Base-by-base conservation (phyloP, 2,113 vertebrate genomes). In the Gymnorhina tibicen region DNA sequence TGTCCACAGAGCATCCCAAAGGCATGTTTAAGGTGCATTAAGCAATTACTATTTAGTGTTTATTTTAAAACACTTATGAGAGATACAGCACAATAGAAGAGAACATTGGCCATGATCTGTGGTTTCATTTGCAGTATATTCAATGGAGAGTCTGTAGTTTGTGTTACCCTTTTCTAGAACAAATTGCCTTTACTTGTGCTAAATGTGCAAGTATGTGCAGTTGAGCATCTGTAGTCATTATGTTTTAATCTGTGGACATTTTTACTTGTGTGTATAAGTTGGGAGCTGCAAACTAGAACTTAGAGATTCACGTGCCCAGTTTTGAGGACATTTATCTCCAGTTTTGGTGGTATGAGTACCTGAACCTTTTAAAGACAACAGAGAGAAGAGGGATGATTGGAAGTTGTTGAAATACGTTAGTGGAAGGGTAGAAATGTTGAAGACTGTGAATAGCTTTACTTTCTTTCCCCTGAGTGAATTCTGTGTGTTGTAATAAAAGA, bases 261-360 rank as follows among this genome's bases (percentile, higher is more conserved):
- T 93, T 64, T 64, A 32, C 39, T 68, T 42, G 6, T 56, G 32
- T 80, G 14, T 42, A 1, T 52, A 33, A 67, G 9, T 14, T 16
- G 14, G 12, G 58, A 87, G 32, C 46, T 94, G 70, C 63, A 46
- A 42, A 58, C 15, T 47, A 27, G 35, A 85, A 30, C 39, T 73
- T 1, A 2, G 70, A 69, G 55, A 39, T 59, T 82, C 3, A 4
- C 0, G 0, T 66, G 26, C 35, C n/a, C 26, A 5, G 16, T 68
- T 94, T 60, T 79, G 66, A 87, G 58, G 77, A 53, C 12, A 1
- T 33, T 0, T 5, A 11, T 68, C 32, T 74, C 44, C 28, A 60
- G 37, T 62, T 89, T 35, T 69, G 67, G 27, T 32, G 30, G 2
- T 35, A 16, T 35, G 82, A 80, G 37, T 46, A 76, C 49, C 42